A percentile compares a stretch with the other conserved stretches of the same genome.
phyloP scores from a whole-genome alignment of 30 jellyfish, hydroid and myxozoan genomes.

The Aurelia aurita complex sp. Pacific region DNA sequence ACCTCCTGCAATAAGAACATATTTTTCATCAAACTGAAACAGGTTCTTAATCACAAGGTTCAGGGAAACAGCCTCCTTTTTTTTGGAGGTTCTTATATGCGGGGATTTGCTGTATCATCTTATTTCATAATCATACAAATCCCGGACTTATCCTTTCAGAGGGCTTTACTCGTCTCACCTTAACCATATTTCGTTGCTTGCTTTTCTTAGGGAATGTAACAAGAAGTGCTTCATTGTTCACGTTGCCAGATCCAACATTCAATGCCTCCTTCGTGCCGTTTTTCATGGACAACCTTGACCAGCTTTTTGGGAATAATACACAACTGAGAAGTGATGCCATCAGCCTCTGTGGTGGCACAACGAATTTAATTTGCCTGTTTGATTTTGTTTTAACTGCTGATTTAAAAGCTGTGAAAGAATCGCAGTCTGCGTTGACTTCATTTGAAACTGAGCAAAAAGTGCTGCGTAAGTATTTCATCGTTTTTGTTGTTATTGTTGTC shows the following conservation, averaged over 20 bases:
- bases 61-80: too few relatives aligned
- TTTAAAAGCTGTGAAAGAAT: constrained; percentile 33
- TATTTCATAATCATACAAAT: too few relatives aligned
- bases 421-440: neutral
- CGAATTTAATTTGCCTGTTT: constrained; percentile 48
- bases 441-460: constrained; percentile 38
- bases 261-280: constrained; percentile 61
- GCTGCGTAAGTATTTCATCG: constrained; percentile 21
- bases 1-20: too few relatives aligned
- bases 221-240: constrained; percentile 45
- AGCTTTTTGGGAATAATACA: constrained; percentile 59
- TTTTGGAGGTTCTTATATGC: too few relatives aligned
- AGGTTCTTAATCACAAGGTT: too few relatives aligned
- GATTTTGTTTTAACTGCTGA: constrained; percentile 64
- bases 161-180: too few relatives aligned
- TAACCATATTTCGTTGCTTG: too few relatives aligned
- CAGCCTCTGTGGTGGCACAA: constrained; percentile 35
- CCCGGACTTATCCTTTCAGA: too few relatives aligned
- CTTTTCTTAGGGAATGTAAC: constrained; percentile 63
- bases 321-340: constrained; percentile 18
- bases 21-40: too few relatives aligned
- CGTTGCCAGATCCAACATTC: constrained; percentile 19
- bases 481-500: too few relatives aligned
- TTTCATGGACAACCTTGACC: constrained; percentile 29
- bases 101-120: too few relatives aligned